Percentiles rank a stretch among this genome's conserved stretches.
Conservation (phyloP, 2,797 vertebrate genomes). For the Melanotaenia boesemani region DNA sequence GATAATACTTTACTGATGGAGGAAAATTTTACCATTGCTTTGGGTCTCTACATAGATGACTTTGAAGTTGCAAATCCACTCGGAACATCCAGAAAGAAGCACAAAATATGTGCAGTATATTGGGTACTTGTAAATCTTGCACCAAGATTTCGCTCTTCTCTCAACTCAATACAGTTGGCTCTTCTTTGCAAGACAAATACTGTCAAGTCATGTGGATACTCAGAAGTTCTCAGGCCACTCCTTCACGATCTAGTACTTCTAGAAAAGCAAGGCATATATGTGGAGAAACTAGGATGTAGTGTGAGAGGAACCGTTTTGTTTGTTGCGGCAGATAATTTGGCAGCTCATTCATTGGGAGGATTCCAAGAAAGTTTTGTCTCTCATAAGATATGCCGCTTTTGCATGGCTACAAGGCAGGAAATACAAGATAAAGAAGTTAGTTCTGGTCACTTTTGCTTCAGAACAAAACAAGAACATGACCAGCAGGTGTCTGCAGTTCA, state of each 20-base stretch:
- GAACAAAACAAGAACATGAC: background rate
- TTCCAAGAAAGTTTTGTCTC: background rate
- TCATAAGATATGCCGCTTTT: background rate
- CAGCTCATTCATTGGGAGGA: slow-evolving; percentile 5
- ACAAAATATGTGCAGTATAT: background rate
- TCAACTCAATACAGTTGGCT: background rate
- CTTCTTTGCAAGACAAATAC: background rate
- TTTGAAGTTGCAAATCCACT: background rate
- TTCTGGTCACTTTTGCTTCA: background rate
- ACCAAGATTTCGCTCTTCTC: background rate
- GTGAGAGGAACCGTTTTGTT: background rate
- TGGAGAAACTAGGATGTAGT: background rate
- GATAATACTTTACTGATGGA: background rate
- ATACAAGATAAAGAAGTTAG: background rate
- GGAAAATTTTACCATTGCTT: background rate
- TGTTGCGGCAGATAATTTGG: slow-evolving; percentile 8
- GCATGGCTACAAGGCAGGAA: background rate
- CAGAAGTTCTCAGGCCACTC: too few relatives aligned
- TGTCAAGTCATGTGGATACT: too few relatives aligned
- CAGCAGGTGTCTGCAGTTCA: background rate
- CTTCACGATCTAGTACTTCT: background rate
- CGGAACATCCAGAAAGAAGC: too few relatives aligned
- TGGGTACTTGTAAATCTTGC: too few relatives aligned
- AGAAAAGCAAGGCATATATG: background rate
- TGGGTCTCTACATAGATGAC: background rate